A percentile compares a stretch with the other conserved stretches of the same genome.
Evolutionary conservation across 2,113 vertebrate genomes (phyloP).

Genomic region (Poicephalus meyeri): DNA sequence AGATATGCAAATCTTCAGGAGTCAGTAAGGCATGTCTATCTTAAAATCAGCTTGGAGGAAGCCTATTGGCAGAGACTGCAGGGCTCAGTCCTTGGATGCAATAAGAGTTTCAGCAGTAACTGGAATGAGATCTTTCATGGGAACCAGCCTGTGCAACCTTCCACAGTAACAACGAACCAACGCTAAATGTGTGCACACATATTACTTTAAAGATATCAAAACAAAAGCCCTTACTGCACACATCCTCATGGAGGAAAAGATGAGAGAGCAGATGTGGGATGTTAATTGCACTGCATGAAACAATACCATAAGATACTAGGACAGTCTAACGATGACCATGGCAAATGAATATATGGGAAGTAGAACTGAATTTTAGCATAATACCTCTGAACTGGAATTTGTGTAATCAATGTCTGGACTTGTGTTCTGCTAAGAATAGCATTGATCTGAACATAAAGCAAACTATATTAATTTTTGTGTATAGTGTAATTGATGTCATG

Average conservation of each 20-base stretch:
- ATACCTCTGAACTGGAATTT: slow-evolving; percentile 38
- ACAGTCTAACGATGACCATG: background rate
- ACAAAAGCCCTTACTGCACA: rapidly evolving
- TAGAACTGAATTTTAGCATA: slow-evolving; percentile 6
- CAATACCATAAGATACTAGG: background rate
- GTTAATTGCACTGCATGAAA: background rate
- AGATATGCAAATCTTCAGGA: background rate
- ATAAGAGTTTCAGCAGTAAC: background rate
- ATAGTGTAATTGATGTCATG: background rate
- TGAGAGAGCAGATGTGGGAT: background rate
- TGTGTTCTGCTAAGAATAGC: background rate
- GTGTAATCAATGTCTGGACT: slow-evolving; percentile 13
- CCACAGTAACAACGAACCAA: background rate
- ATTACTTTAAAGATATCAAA: background rate
- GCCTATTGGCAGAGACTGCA: background rate
- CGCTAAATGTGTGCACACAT: rapidly evolving
- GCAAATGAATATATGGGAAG: background rate
- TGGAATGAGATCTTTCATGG: background rate
- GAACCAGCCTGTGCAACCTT: background rate
- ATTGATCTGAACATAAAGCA: background rate
- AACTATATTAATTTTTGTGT: background rate
- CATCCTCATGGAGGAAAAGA: background rate
- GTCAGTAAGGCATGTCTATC: background rate
- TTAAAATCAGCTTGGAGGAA: background rate
- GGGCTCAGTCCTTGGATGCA: background rate